Base-by-base conservation (phyloP, 2,113 vertebrate species). In the Pavo muticus region DNA sequence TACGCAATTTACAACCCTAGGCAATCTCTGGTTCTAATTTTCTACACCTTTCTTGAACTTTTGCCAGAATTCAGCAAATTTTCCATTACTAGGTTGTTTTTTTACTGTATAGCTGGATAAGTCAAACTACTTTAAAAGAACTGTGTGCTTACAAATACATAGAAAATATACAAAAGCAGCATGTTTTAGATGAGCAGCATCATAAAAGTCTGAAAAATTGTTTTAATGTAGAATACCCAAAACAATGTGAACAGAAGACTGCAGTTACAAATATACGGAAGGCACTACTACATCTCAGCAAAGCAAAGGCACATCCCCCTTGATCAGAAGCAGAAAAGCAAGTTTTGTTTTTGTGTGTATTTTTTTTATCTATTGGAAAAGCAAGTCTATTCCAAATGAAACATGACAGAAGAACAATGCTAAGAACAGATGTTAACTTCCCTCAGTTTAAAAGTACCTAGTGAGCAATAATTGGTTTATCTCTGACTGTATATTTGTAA, bases 81-180 rank as follows among this genome's bases (percentile, higher is more conserved):
- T 91, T 92, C 90, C 50, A 25, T 90, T 88, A 92, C 69, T 48
- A 15, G 14, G 60, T 86, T 78, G 4, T 47, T 47, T 47, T 47
- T 93, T 96, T 96, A 96, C 88, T 94, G 42, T 76, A 8, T 5
- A 79, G 57, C 12, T 76, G 83, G 79, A 80, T 94, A 93, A 94
- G 79, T 87, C 71, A 97, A 94, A 94, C 54, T 95, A 60, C 63
- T 86, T 88, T 95, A 90, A 96, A 95, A 94, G 42, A 97, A 94
- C 15, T 54, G 35, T 63, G 44, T 64, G 59, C 84, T 95, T 96
- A 91, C 52, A 44, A 18, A 50, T 54, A 87, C 50, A 93, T 37
- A 81, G 72, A 87, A 95, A 54, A 76, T 56, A 86, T 29, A 95
- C 52, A 95, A 40, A 96, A 95, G 77, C 60, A 67, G 0, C 37